phyloP scores from a whole-genome alignment of 2,113 vertebrate species.

The Casuarius casuarius region DNA sequence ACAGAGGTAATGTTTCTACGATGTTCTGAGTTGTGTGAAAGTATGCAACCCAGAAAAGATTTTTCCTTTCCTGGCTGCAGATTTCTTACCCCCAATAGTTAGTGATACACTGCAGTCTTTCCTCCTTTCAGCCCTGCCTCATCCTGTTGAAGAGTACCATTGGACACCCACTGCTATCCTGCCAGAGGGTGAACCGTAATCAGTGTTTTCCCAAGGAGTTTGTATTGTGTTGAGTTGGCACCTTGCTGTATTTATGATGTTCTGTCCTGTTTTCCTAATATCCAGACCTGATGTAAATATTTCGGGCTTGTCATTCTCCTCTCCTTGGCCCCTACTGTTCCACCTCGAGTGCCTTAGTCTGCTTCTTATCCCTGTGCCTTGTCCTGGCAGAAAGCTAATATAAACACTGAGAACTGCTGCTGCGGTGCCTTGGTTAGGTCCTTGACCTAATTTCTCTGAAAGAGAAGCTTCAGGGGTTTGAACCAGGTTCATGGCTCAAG shows the following conservation, averaged over 20 bases:
- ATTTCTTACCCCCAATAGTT: not conserved
- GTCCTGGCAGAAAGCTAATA: not conserved
- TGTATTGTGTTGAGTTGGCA: not conserved
- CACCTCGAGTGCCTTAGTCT: not conserved
- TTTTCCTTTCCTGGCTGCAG: not conserved
- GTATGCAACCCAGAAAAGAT: not conserved
- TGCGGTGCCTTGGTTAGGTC: not conserved
- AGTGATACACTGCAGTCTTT: not conserved
- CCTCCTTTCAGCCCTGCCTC: not conserved
- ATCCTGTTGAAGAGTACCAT: accelerated
- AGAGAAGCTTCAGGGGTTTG: not conserved
- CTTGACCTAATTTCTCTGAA: not conserved
- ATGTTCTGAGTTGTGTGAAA: not conserved
- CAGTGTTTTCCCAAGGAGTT: not conserved
- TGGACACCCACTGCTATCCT: not conserved
- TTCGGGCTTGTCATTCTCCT: not conserved
- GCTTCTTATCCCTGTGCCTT: not conserved
- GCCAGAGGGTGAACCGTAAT: not conserved
- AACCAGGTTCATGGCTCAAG: not conserved
- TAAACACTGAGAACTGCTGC: not conserved
- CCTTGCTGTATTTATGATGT: not conserved
- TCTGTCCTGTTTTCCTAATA: not conserved
- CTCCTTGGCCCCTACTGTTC: not conserved
- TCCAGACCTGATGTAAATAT: not conserved
- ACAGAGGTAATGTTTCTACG: not conserved